Conservation (phyloP, 53 echinoderm and acorn worm genomes). For the Actinopyga echinites region DNA sequence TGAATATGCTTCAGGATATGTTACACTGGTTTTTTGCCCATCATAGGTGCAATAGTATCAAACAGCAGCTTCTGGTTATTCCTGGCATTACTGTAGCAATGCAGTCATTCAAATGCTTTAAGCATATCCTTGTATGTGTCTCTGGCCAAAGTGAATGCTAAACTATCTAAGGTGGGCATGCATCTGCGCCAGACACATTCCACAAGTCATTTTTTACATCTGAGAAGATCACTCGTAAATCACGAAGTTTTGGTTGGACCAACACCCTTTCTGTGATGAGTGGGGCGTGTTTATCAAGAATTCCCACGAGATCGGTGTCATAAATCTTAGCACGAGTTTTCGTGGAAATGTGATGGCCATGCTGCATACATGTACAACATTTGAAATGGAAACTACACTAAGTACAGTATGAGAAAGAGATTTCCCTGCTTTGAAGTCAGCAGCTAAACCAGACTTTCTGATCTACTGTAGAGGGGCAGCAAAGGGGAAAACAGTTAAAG, state of each 20-base stretch:
- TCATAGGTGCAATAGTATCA: background rate
- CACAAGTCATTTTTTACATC: background rate
- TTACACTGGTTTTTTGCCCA: background rate
- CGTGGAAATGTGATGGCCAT: no score
- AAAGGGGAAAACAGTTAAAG: no score
- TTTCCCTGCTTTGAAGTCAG: no score
- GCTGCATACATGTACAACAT: no score
- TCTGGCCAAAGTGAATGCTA: background rate
- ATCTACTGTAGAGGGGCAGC: no score
- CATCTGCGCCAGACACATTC: background rate
- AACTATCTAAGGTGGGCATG: background rate
- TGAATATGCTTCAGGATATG: background rate
- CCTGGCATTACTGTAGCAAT: background rate
- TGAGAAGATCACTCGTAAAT: background rate
- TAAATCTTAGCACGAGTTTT: background rate
- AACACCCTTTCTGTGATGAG: background rate
- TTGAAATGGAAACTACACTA: no score
- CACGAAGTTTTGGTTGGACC: background rate
- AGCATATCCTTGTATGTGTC: background rate
- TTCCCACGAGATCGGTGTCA: background rate
- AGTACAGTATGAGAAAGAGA: no score
- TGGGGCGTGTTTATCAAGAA: background rate
- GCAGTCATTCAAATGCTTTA: background rate
- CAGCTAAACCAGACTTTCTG: no score
- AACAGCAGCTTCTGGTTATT: background rate